These are phyloP conservation scores for Ceratina australensis DNA, from an alignment of 1,140 invertebrate species.

Conservation along the genomic window DNA sequence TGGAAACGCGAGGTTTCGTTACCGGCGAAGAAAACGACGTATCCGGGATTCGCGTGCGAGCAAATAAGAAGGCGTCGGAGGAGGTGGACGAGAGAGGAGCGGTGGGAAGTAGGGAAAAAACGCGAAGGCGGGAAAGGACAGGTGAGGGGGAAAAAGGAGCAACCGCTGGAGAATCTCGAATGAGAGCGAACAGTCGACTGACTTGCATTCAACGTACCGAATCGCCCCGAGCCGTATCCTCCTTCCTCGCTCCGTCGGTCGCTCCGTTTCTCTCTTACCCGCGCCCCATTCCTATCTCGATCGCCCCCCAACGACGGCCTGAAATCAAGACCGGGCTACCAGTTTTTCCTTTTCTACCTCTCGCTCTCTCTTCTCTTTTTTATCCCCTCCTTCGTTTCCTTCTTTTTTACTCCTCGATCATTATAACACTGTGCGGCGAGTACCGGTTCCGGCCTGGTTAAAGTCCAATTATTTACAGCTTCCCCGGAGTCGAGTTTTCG, in stretches of 20 bases:
- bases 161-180: slow-evolving; percentile 42
- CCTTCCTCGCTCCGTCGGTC: background rate
- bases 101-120: background rate
- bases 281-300: slow-evolving; percentile 1
- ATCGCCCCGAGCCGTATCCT: slow-evolving; percentile 31
- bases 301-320: slow-evolving; percentile 29
- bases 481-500: background rate
- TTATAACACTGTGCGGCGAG: slow-evolving; percentile 51
- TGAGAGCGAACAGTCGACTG: slow-evolving; percentile 40
- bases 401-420: slow-evolving; percentile 33
- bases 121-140: background rate
- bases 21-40: slow-evolving; percentile 1
- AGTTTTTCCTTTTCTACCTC: slow-evolving; percentile 30
- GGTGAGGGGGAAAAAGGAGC: slow-evolving; percentile 7
- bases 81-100: background rate
- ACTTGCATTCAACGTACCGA: slow-evolving; percentile 48
- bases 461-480: slow-evolving; percentile 56
- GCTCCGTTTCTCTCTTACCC: background rate
- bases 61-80: slow-evolving; percentile 27
- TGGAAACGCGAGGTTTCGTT: slow-evolving; percentile 18
- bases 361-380: background rate
- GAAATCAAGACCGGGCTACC: slow-evolving; percentile 59
- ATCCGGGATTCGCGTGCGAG: slow-evolving; percentile 8
- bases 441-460: slow-evolving; percentile 40
- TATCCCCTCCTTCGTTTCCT: background rate